Conservation (phyloP, 2,113 vertebrate species). For the Pomatorhinus ruficollis region DNA sequence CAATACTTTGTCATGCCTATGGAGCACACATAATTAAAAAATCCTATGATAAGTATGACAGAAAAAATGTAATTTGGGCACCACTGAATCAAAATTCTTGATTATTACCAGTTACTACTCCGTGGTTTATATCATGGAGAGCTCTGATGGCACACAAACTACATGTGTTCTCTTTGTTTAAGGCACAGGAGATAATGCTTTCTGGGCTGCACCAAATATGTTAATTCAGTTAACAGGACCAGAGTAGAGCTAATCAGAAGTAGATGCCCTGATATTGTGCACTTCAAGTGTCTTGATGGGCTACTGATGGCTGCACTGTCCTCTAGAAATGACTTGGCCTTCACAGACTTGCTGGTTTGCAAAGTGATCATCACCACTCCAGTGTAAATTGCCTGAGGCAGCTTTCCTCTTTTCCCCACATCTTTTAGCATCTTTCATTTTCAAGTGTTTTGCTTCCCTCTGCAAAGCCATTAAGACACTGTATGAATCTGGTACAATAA, state of each 20-base stretch:
- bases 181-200: background rate
- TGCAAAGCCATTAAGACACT: background rate
- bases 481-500: background rate
- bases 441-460: background rate
- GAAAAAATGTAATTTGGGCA: background rate
- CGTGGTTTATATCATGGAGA: background rate
- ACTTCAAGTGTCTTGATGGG: background rate
- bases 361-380: fast-evolving
- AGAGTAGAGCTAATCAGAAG: background rate
- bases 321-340: background rate
- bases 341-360: background rate
- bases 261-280: background rate
- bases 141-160: background rate
- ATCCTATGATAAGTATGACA: background rate
- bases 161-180: background rate
- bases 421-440: background rate
- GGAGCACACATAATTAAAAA: background rate
- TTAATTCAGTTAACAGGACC: background rate
- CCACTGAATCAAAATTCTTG: background rate
- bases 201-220: background rate
- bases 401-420: background rate
- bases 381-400: background rate
- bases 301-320: background rate
- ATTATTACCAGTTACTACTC: background rate
- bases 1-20: too few relatives aligned